Evolutionary conservation across 2,888 invertebrate genomes (phyloP).

Genomic region (Rutpela maculata): DNA sequence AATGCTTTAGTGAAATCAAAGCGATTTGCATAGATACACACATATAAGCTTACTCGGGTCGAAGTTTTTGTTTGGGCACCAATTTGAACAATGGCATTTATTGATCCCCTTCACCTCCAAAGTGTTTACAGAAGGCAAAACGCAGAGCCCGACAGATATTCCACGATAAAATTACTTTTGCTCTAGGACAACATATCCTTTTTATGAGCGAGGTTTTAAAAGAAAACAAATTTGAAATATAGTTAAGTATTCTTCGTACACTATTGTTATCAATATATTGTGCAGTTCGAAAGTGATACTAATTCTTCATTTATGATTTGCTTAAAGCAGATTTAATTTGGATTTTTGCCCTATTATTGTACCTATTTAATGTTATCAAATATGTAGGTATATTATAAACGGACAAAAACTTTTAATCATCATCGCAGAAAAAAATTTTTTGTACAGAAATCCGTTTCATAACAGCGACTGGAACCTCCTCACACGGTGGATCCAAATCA

Average conservation of each 20-base stretch:
- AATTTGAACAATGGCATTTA: constrained; percentile 54
- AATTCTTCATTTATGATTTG: no score
- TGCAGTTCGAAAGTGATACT: no score
- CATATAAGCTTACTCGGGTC: constrained; percentile 32
- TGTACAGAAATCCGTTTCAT: no score
- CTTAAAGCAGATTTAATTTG: no score
- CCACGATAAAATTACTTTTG: neutral
- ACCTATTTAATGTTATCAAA: no score
- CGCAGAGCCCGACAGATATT: neutral
- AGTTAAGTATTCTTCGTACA: neutral
- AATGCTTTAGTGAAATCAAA: constrained; percentile 34
- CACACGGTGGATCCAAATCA: no score
- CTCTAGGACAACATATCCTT: neutral
- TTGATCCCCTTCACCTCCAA: constrained; percentile 51
- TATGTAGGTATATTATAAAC: no score
- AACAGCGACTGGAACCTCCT: no score
- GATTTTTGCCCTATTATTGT: no score
- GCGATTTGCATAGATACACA: constrained; percentile 38
- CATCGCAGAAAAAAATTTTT: no score
- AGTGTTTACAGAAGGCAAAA: constrained; percentile 53
- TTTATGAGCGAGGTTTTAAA: neutral
- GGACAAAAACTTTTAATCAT: no score
- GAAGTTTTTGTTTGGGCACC: constrained; percentile 48
- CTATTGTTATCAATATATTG: neutral
- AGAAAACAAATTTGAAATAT: neutral